Base-by-base conservation (phyloP, 2,888 invertebrate genomes). In the Hirtodrosophila duncani region DNA sequence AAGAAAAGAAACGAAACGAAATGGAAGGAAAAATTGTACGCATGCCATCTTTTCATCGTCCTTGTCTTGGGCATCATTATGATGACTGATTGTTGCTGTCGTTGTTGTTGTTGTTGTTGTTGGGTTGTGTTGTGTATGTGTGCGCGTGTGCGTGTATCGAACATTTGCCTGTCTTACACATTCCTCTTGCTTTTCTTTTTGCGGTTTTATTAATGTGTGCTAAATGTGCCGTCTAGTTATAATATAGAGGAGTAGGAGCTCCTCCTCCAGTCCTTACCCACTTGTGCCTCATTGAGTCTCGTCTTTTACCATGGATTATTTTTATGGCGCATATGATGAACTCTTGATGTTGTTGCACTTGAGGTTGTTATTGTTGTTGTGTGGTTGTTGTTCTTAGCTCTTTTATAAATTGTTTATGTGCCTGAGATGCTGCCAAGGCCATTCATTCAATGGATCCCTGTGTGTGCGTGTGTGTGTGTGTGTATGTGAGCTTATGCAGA, bases 151-250 rank as follows among this genome's bases (percentile, higher is more conserved):
- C 30, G 33, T 39, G 29, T 34, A 31, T 29, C 29, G 26, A 17
- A 18, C 44, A 46, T 31, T 57, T 52, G 31, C 9, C 9, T 24
- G 24, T 42, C 8, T 36, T 43, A 26, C 48, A 23, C 20, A 37
- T 38, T 9, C 18, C 9, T 9, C 7, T 21, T 26, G 8, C 21
- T 20, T 29, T 23, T 46, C 24, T 6, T 5, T 44, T 17, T 63
- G 71, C 53, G 71, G 64, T 65, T 57, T 74, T 77, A 75, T 75
- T 75, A 77, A 75, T 75, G 75, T 62, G 61, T 63, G 67, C 68
- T 68, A 70, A 74, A 74, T 68, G 74, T 70, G 62, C 57, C 70
- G 64, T 72, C 68, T 56, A 43, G 63, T 57, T 48, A 62, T 60
- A 67, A 60, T 53, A 69, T 68, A 60, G n/a, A n/a, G n/a, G n/a